Evolutionary conservation across 2,888 invertebrate genomes (phyloP).

Genomic region (Yponomeuta sedellus): DNA sequence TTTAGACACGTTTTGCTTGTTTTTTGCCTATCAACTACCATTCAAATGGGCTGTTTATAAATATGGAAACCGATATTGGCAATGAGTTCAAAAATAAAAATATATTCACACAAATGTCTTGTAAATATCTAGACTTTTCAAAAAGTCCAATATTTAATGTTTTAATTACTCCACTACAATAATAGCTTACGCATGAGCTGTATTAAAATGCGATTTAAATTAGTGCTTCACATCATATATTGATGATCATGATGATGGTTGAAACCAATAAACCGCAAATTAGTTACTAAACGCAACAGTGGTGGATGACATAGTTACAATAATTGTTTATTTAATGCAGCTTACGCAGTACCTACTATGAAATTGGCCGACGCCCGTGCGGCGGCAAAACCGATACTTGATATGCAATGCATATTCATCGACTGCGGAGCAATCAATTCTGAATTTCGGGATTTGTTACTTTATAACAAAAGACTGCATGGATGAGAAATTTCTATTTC

Average conservation of each 20-base stretch:
- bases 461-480: slow-evolving; percentile 4
- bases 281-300: background rate
- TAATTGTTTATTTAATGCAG: slow-evolving; percentile 5
- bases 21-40: no score
- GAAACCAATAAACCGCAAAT: background rate
- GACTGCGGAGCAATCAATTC: slow-evolving; percentile 21
- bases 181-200: no score
- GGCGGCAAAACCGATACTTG: slow-evolving; percentile 13
- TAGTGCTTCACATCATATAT: background rate
- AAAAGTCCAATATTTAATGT: no score
- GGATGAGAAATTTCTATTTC: slow-evolving; percentile 25
- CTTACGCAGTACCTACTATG: slow-evolving; percentile 5
- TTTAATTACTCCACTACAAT: no score
- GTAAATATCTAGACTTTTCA: no score
- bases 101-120: no score
- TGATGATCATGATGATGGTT: background rate
- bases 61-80: no score
- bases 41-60: no score
- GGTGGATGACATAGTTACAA: background rate
- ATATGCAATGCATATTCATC: slow-evolving; percentile 22
- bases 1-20: no score
- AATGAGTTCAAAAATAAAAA: no score
- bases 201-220: no score
- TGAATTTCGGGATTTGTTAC: slow-evolving; percentile 12
- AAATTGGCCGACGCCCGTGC: background rate